These are phyloP conservation scores for Pristionchus mayeri DNA, from an alignment of 2,888 invertebrate species.

Conservation along the genomic window DNA sequence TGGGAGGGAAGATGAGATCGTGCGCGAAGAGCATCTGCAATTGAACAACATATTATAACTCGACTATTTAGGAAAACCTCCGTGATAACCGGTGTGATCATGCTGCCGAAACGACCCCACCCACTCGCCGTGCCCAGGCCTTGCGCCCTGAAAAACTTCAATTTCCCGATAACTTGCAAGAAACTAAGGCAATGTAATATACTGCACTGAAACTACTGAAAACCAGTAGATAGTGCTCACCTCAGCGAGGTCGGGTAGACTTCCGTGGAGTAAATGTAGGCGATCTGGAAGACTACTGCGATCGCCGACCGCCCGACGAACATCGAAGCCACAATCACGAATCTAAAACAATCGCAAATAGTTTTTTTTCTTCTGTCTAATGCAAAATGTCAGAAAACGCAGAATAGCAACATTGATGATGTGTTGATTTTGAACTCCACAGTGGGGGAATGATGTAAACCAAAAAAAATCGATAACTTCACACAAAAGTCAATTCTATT, in stretches of 20 bases:
- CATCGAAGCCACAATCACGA: not conserved
- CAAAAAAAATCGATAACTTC: no score
- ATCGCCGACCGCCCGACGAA: not conserved
- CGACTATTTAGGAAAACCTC: not conserved
- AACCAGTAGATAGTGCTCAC: not conserved
- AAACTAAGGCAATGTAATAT: not conserved
- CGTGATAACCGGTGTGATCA: not conserved
- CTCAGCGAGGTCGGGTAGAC: not conserved
- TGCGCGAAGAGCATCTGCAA: not conserved
- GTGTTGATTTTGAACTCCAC: no score
- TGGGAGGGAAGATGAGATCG: not conserved
- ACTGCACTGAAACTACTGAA: not conserved
- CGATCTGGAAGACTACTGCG: not conserved
- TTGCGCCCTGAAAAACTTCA: not conserved
- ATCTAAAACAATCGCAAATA: not conserved
- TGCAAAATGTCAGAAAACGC: no score
- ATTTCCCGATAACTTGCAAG: no score
- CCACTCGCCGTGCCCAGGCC: not conserved
- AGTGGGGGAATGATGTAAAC: no score
- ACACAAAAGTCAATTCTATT: no score
- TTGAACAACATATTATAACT: not conserved
- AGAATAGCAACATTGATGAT: no score
- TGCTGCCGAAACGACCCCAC: conserved; percentile 4
- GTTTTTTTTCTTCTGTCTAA: no score
- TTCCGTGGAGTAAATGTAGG: not conserved